Conservation (phyloP, 2,888 invertebrate genomes). For the Hydroisotoma schaefferi region DNA sequence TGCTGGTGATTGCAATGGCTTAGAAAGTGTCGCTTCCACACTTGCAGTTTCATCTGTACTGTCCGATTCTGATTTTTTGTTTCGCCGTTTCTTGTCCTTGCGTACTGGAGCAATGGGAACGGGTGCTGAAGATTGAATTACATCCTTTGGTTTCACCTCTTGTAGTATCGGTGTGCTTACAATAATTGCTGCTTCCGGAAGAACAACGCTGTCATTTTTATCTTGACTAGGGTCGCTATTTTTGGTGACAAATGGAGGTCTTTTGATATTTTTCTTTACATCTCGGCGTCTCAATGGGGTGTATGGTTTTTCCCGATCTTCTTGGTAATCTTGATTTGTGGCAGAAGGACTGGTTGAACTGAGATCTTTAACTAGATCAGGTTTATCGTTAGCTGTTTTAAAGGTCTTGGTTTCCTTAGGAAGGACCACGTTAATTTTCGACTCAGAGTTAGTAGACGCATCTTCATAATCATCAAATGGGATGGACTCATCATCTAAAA, state of each 20-base stretch:
- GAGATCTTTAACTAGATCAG: not conserved
- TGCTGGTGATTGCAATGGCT: too few relatives aligned
- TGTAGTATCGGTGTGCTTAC: not conserved
- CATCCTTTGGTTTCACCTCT: not conserved
- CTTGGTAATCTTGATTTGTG: not conserved
- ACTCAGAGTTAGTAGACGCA: conserved; percentile 50
- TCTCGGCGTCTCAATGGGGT: conserved; percentile 32
- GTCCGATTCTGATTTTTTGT: not conserved
- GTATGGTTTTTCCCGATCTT: conserved; percentile 9
- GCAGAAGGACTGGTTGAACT: not conserved
- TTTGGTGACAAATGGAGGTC: conserved; percentile 27
- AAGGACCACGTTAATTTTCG: not conserved
- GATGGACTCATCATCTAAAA: conserved; percentile 32
- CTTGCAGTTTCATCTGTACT: too few relatives aligned
- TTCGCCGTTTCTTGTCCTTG: not conserved
- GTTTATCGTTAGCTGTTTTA: too few relatives aligned
- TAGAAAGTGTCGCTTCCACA: too few relatives aligned
- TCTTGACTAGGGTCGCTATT: not conserved
- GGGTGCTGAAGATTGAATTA: not conserved
- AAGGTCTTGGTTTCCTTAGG: too few relatives aligned
- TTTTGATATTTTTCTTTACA: conserved; percentile 34
- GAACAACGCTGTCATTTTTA: too few relatives aligned
- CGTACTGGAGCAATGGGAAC: not conserved
- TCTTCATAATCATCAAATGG: conserved; percentile 30
- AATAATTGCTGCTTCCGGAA: not conserved